Evolutionary conservation across 2,113 vertebrate genomes (phyloP).

Genomic region (Syngnathus typhle): DNA sequence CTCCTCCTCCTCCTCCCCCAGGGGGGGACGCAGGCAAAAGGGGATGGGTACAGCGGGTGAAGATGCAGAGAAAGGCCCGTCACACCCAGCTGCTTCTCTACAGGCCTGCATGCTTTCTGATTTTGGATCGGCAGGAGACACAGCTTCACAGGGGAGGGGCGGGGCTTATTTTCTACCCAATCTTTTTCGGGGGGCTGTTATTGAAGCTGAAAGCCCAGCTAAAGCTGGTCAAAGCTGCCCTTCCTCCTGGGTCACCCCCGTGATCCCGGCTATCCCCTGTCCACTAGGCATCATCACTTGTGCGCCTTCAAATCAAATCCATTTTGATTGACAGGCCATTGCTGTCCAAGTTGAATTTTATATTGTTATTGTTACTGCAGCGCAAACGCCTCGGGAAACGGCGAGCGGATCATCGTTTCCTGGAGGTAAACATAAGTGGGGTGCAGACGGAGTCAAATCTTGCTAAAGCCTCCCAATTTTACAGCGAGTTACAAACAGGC

Average conservation of each 20-base stretch:
- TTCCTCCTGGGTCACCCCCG: slow-evolving; percentile 41
- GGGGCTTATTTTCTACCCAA: slow-evolving; percentile 24
- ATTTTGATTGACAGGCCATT: slow-evolving; percentile 20
- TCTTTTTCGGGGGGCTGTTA: slow-evolving; percentile 37
- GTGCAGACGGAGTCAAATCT: slow-evolving; percentile 55
- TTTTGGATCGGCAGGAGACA: slow-evolving; percentile 56
- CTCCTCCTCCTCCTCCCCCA: not conserved
- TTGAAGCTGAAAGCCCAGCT: slow-evolving; percentile 53
- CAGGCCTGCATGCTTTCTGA: slow-evolving; percentile 61
- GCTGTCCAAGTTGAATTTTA: not conserved
- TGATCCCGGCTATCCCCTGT: slow-evolving; percentile 44
- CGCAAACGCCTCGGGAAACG: not conserved
- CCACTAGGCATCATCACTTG: slow-evolving; percentile 23
- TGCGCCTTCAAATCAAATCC: slow-evolving; percentile 30
- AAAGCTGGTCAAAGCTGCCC: slow-evolving; percentile 40
- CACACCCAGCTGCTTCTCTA: slow-evolving; percentile 60
- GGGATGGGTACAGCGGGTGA: slow-evolving; percentile 37
- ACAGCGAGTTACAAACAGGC: slow-evolving; percentile 73
- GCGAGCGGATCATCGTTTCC: slow-evolving; percentile 33
- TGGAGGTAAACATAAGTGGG: slow-evolving; percentile 44
- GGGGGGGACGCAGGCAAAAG: slow-evolving; percentile 16
- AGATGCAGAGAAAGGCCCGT: slow-evolving; percentile 49
- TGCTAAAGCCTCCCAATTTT: slow-evolving; percentile 69
- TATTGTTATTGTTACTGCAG: not conserved
- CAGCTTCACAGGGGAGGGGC: slow-evolving; percentile 39